These are phyloP conservation scores for Volucella zonaria DNA, from an alignment of 2,888 invertebrate species.

Conservation along the genomic window DNA sequence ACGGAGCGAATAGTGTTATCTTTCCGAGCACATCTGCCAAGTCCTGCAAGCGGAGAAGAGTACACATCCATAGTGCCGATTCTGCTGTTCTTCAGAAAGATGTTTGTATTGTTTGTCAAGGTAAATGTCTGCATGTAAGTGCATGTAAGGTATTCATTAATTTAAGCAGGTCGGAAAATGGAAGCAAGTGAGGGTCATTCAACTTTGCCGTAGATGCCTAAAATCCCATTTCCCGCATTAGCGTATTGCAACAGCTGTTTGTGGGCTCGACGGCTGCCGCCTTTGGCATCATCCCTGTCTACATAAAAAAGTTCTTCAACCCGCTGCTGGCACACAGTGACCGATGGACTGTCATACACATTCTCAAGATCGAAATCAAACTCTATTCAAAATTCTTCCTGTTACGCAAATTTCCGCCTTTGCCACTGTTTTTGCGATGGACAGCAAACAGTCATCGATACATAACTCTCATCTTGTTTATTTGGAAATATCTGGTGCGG, in stretches of 20 bases:
- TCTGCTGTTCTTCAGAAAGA: background rate
- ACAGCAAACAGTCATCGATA: conserved; percentile 37
- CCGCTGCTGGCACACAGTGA: background rate
- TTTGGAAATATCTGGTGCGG: conserved; percentile 47
- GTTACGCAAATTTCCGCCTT: too few relatives aligned
- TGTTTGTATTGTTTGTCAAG: conserved; percentile 37
- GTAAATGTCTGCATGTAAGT: conserved; percentile 19
- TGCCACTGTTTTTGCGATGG: conserved; percentile 45
- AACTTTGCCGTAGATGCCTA: too few relatives aligned
- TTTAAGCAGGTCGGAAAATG: too few relatives aligned
- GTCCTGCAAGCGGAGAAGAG: background rate
- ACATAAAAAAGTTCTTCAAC: conserved; percentile 19
- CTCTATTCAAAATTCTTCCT: conserved; percentile 50
- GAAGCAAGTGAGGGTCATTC: too few relatives aligned
- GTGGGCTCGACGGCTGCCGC: conserved; percentile 35
- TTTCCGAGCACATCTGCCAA: conserved; percentile 26
- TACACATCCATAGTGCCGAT: conserved; percentile 40
- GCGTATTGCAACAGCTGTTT: conserved; percentile 1
- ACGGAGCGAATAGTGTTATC: conserved; percentile 48
- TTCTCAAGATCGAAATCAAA: conserved; percentile 4
- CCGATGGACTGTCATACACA: background rate
- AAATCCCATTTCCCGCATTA: too few relatives aligned
- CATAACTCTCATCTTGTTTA: conserved; percentile 41
- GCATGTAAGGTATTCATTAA: conserved; percentile 12
- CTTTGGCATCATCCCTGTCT: conserved; percentile 37